Evolutionary conservation across 2,113 vertebrate species (phyloP).

Genomic region (Peromyscus leucopus): DNA sequence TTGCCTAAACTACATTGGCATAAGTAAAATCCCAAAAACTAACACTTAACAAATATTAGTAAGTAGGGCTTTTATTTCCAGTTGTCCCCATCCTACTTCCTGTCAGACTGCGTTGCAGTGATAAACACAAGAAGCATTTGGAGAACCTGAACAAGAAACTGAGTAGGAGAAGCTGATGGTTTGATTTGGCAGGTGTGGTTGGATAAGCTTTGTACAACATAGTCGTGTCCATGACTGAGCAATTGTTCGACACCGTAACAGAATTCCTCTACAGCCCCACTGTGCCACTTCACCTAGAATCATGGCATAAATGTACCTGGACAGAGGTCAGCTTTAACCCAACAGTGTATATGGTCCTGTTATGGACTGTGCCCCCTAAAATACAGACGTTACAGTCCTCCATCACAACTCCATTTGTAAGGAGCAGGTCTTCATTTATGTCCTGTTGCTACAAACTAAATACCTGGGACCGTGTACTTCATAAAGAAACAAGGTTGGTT

Average conservation of each 20-base stretch:
- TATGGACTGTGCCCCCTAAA: not conserved
- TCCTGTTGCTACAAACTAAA: not conserved
- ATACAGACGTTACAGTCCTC: not conserved
- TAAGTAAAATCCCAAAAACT: not conserved
- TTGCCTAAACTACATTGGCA: accelerated
- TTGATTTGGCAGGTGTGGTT: not conserved
- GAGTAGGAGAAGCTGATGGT: not conserved
- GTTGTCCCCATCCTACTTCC: not conserved
- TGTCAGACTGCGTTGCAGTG: accelerated
- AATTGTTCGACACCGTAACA: not conserved
- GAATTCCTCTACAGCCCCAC: not conserved
- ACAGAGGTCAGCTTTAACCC: not conserved
- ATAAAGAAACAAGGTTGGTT: not conserved
- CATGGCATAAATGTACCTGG: not conserved
- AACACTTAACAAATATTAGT: not conserved
- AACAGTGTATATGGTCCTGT: not conserved
- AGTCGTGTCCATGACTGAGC: not conserved
- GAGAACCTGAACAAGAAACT: too few species aligned
- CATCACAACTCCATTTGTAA: not conserved
- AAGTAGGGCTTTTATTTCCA: not conserved
- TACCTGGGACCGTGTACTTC: not conserved
- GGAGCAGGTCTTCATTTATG: not conserved
- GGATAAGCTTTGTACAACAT: not conserved
- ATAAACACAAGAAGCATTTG: not conserved
- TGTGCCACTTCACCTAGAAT: too few species aligned